phyloP scores from a whole-genome alignment of 1,140 invertebrate species.

The Marisa cornuarietis region DNA sequence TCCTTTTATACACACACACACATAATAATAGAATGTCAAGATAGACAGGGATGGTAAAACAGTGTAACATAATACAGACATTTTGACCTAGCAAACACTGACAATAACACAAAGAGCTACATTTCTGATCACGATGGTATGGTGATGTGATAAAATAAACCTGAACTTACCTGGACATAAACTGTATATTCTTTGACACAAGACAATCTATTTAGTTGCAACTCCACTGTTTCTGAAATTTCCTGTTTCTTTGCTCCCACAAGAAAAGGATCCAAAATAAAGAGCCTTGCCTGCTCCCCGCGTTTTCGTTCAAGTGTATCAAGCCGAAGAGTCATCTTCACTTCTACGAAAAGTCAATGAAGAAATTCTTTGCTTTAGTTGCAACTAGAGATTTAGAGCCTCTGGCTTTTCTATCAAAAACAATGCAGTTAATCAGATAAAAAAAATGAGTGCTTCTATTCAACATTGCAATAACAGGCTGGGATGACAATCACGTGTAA shows the following conservation, averaged over 20 bases:
- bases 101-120: background rate
- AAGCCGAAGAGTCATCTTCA: conserved; percentile 31
- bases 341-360: conserved; percentile 2
- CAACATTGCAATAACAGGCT: no score
- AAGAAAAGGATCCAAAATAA: conserved; percentile 1
- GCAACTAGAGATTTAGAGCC: no score
- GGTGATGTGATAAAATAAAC: background rate
- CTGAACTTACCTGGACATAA: conserved; percentile 22
- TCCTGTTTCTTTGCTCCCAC: conserved; percentile 15
- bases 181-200: conserved; percentile 26
- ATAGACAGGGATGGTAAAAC: background rate
- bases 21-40: background rate
- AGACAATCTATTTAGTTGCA: conserved; percentile 10
- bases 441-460: no score
- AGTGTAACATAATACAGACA: background rate
- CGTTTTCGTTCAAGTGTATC: conserved; percentile 37
- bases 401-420: no score
- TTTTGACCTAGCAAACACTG: background rate
- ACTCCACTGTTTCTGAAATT: conserved; percentile 1
- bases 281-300: conserved; percentile 31
- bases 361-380: background rate
- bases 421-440: no score
- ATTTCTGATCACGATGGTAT: background rate
- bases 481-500: no score
- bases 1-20: no score